phyloP scores from a whole-genome alignment of 1,140 invertebrate genomes.

The Artemia franciscana region DNA sequence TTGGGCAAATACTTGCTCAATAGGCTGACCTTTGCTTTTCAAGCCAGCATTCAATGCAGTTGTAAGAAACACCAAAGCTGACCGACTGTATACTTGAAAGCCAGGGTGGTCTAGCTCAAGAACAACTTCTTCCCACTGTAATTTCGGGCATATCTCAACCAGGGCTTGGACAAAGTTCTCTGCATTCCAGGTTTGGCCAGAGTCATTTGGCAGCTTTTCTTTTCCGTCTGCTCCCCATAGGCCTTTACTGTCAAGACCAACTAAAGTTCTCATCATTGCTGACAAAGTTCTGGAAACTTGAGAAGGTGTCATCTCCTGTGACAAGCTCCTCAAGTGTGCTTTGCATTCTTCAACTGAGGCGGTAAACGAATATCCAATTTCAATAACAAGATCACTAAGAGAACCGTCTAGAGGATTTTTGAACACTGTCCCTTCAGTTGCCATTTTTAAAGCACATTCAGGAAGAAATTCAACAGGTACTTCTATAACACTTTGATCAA shows the following conservation, averaged over 20 bases:
- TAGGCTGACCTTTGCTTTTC: conserved; percentile 37
- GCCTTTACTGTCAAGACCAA: conserved; percentile 32
- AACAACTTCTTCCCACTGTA: conserved; percentile 81
- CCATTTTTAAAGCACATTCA: neutral
- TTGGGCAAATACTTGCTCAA: conserved; percentile 63
- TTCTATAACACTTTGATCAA: neutral
- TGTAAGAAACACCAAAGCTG: conserved; percentile 52
- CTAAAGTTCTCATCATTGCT: conserved; percentile 62
- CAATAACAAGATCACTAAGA: conserved; percentile 46
- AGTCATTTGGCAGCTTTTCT: conserved; percentile 16
- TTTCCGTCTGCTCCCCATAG: conserved; percentile 12
- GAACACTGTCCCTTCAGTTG: neutral
- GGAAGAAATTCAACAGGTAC: neutral
- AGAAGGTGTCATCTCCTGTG: conserved; percentile 45
- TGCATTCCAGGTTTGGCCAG: conserved; percentile 57
- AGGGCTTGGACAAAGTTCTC: conserved; percentile 74
- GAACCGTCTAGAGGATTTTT: conserved; percentile 19
- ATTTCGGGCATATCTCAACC: conserved; percentile 50
- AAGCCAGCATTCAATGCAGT: conserved; percentile 52
- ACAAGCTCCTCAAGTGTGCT: conserved; percentile 46
- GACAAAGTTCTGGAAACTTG: conserved; percentile 58
- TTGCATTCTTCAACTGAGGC: conserved; percentile 67
- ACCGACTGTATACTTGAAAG: conserved; percentile 64
- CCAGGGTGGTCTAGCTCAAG: conserved; percentile 68
- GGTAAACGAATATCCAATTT: conserved; percentile 72